Evolutionary conservation across 2,888 invertebrate species (phyloP).

Genomic region (Empis livida): DNA sequence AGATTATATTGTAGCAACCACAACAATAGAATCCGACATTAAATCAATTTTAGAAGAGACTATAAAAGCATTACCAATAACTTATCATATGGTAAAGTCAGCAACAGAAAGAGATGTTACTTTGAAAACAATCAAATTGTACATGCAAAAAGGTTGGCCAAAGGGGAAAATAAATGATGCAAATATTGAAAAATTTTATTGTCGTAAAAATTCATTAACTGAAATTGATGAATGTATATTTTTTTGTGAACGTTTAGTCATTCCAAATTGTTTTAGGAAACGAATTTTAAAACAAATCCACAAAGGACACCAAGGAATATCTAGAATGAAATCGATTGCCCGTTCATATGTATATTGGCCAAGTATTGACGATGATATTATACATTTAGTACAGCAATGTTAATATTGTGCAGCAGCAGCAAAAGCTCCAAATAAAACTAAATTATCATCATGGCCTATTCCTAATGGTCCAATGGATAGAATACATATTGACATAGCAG

Average conservation of each 20-base stretch:
- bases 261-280: conserved; percentile 1
- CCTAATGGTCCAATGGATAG: conserved; percentile 23
- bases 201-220: too few relatives aligned
- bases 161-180: neutral
- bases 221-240: neutral
- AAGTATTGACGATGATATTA: conserved; percentile 18
- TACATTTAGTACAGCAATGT: conserved; percentile 15
- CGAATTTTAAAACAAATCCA: conserved; percentile 5
- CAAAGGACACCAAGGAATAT: conserved; percentile 7
- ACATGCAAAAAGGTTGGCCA: neutral
- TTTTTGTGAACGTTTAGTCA: neutral
- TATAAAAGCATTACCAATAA: neutral
- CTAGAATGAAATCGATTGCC: conserved; percentile 5
- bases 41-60: conserved; percentile 2
- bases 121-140: neutral
- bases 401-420: conserved; percentile 16
- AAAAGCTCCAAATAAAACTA: conserved; percentile 18
- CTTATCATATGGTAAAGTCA: neutral
- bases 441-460: conserved; percentile 15
- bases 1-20: conserved; percentile 5
- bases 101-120: neutral
- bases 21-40: conserved; percentile 4
- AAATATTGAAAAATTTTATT: too few relatives aligned
- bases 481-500: conserved; percentile 34
- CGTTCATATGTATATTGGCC: conserved; percentile 19